Evolutionary conservation across 2,888 invertebrate genomes (phyloP).

Genomic region (Myopa tessellatipennis): DNA sequence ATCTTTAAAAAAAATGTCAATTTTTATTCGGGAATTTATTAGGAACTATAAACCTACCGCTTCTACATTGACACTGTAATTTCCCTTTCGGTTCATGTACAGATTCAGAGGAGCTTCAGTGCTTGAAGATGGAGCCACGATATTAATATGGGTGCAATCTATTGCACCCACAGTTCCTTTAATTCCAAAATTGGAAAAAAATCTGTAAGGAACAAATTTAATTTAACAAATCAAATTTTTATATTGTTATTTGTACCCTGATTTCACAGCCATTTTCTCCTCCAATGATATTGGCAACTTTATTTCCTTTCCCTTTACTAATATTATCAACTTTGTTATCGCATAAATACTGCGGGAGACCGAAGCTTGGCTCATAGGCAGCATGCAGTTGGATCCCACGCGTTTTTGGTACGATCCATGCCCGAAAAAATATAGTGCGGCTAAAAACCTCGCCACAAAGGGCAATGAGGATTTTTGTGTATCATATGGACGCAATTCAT

Average conservation of each 20-base stretch:
- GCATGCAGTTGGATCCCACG: too few relatives aligned
- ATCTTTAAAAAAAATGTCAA: background rate
- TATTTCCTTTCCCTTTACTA: too few relatives aligned
- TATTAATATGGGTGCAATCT: too few relatives aligned
- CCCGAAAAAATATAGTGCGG: background rate
- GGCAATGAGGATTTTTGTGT: background rate
- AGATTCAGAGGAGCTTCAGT: background rate
- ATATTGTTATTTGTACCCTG: too few relatives aligned
- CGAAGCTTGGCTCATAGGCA: too few relatives aligned
- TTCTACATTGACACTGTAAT: slow-evolving; percentile 2
- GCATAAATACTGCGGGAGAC: too few relatives aligned
- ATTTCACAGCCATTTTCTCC: too few relatives aligned
- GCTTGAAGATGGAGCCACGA: background rate
- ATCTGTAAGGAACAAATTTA: too few relatives aligned
- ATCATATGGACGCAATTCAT: background rate
- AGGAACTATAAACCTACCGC: background rate
- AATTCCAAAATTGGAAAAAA: too few relatives aligned
- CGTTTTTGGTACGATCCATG: background rate
- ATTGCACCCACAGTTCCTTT: too few relatives aligned
- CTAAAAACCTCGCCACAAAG: background rate
- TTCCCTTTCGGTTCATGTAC: background rate
- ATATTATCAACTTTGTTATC: too few relatives aligned
- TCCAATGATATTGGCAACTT: too few relatives aligned
- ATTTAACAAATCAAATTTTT: background rate
- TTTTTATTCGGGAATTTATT: background rate